Percentiles rank a stretch among this genome's conserved stretches.
Evolutionary conservation across 2,797 vertebrate species (phyloP).

Genomic region (Mionectes olivaceus): DNA sequence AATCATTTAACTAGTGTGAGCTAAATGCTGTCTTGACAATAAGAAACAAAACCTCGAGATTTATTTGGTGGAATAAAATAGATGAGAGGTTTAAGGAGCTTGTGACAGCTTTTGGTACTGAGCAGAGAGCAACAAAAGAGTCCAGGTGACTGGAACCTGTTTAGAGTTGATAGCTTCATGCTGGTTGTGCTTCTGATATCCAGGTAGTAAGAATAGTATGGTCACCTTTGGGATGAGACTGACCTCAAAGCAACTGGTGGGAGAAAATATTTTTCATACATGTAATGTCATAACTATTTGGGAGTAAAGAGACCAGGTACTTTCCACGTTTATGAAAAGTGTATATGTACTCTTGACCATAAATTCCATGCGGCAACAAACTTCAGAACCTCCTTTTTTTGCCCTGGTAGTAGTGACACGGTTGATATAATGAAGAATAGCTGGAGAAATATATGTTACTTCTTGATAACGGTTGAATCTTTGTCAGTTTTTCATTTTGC

Average conservation of each 20-base stretch:
- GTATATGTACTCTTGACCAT: not conserved
- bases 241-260: not conserved
- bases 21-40: not conserved
- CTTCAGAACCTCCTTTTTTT: not conserved
- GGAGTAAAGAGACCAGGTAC: not conserved
- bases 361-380: not conserved
- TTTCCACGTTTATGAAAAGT: not conserved
- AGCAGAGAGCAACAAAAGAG: not conserved
- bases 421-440: not conserved
- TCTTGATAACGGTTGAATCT: not conserved
- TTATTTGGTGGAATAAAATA: not conserved
- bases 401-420: not conserved
- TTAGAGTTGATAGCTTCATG: not conserved
- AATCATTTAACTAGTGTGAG: not conserved
- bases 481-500: not conserved
- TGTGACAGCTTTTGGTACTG: not conserved
- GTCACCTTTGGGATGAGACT: not conserved
- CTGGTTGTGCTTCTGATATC: not conserved
- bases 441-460: not conserved
- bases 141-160: not conserved
- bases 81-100: not conserved
- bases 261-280: not conserved
- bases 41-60: not conserved
- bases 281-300: not conserved
- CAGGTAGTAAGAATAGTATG: not conserved